Evolutionary conservation across 2,888 invertebrate species (phyloP), one percentile per base, ranked within the genome.

Genomic region (Hypolimnas misippus): DNA sequence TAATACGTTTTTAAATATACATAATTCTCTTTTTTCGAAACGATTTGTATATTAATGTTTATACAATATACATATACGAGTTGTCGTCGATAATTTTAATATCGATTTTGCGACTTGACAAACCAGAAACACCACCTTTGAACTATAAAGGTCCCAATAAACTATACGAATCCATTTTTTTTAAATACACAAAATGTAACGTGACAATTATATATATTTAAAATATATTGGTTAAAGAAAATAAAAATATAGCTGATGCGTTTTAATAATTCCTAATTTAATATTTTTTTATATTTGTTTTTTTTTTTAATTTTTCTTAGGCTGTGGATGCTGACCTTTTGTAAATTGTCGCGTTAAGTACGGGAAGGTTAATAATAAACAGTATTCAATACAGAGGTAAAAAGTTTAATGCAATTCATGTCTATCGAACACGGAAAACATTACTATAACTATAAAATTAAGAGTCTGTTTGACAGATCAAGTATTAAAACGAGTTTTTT

Each of bases 101-200:
- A 79, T 82, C 76, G 75, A 75, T 76, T 75, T 76, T 58, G 63
- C 57, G 50, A 63, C 76, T 77, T 70, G 81, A 71, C 57, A 76
- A 85, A 88, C 87, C 83, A 66, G 88, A 82, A 77, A 76, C 60
- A 53, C 73, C 77, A 89, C 84, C 89, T 89, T 83, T 89, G 89
- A 87, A 86, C 89, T 87, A 80, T 82, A 77, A 79, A 79, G 79
- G 74, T 74, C 54, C 64, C 50, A 63, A 58, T 62, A 66, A 63
- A 65, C 58, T 64, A 56, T 31, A 57, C 49, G 52, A 52, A 19
- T 61, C 12, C 50, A 49, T 46, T 21, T 14, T 62, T 51, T 58
- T 49, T 4, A 25, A 7, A n/a, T 8, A 21, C 6, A 33, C 29
- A 14, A 49, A 29, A 49, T 49, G 19, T 44, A 10, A 46, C 44